phyloP scores from a whole-genome alignment of 1,140 invertebrate species.

The Drosophila serrata region DNA sequence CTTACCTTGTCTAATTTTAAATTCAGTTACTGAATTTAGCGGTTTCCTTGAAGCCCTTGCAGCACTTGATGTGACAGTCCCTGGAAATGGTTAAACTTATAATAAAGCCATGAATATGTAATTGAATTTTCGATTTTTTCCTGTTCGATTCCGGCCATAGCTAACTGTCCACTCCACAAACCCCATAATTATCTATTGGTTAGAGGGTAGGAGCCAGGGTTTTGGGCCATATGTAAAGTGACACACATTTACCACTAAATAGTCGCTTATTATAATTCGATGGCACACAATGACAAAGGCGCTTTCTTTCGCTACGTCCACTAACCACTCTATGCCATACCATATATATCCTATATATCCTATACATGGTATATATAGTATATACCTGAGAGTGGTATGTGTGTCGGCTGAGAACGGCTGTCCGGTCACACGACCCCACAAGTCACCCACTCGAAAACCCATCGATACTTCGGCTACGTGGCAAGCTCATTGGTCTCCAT shows the following conservation, averaged over 20 bases:
- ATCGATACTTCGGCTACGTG: slow-evolving; percentile 81
- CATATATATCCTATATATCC: slow-evolving; percentile 29
- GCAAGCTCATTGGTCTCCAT: slow-evolving; percentile 73
- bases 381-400: slow-evolving; percentile 28
- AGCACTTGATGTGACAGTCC: neutral
- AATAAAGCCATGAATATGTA: slow-evolving; percentile 28
- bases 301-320: slow-evolving; percentile 31
- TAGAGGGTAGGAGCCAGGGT: neutral
- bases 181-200: slow-evolving; percentile 52
- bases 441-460: slow-evolving; percentile 70
- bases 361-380: slow-evolving; percentile 21
- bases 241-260: slow-evolving; percentile 81
- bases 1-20: neutral
- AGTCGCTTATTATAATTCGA: slow-evolving; percentile 81
- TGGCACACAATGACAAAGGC: slow-evolving; percentile 73
- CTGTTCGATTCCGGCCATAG: slow-evolving; percentile 12
- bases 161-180: slow-evolving; percentile 14
- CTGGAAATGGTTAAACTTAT: slow-evolving; percentile 25
- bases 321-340: slow-evolving; percentile 2
- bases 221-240: slow-evolving; percentile 59
- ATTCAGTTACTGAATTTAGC: neutral
- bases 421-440: slow-evolving; percentile 70
- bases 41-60: neutral
- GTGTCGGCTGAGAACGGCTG: slow-evolving; percentile 65
- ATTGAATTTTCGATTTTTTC: slow-evolving; percentile 62